phyloP scores from a whole-genome alignment of 2,888 invertebrate genomes.

The Agrochola lota region DNA sequence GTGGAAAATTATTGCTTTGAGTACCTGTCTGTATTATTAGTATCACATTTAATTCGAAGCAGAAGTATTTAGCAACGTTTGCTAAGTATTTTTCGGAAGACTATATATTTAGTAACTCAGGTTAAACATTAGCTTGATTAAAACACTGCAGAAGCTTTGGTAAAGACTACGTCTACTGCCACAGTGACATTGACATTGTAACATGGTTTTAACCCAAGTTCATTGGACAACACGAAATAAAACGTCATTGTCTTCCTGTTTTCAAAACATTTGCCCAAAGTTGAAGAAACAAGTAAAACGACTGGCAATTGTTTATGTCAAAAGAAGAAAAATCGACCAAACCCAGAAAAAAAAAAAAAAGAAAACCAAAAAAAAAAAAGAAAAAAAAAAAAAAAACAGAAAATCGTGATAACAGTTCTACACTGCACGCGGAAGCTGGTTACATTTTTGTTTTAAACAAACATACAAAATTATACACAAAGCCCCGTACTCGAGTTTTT shows the following conservation, averaged over 20 bases:
- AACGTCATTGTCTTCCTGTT: conserved; percentile 6
- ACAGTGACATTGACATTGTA: conserved; percentile 3
- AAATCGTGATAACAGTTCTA: conserved; percentile 17
- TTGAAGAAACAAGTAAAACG: conserved; percentile 21
- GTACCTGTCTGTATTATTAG: background rate
- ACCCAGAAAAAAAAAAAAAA: conserved; percentile 33
- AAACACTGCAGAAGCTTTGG: background rate
- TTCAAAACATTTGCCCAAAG: conserved; percentile 13
- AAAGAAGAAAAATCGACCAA: conserved; percentile 14
- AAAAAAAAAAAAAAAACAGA: too few species aligned
- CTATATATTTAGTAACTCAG: background rate
- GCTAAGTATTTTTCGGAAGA: background rate
- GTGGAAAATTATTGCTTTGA: background rate
- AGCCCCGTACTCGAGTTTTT: conserved; percentile 43
- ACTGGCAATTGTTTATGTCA: conserved; percentile 15
- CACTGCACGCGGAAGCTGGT: conserved; percentile 40
- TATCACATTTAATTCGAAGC: background rate
- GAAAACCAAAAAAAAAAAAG: too few species aligned
- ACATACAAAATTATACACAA: conserved; percentile 37
- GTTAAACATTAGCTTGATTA: background rate
- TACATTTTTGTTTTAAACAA: conserved; percentile 29
- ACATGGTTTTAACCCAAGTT: background rate
- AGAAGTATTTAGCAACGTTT: background rate
- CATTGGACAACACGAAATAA: conserved; percentile 1
- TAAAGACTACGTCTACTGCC: background rate